These are phyloP conservation scores for Psophia crepitans DNA, from an alignment of 2,113 vertebrate genomes.

Conservation along the genomic window DNA sequence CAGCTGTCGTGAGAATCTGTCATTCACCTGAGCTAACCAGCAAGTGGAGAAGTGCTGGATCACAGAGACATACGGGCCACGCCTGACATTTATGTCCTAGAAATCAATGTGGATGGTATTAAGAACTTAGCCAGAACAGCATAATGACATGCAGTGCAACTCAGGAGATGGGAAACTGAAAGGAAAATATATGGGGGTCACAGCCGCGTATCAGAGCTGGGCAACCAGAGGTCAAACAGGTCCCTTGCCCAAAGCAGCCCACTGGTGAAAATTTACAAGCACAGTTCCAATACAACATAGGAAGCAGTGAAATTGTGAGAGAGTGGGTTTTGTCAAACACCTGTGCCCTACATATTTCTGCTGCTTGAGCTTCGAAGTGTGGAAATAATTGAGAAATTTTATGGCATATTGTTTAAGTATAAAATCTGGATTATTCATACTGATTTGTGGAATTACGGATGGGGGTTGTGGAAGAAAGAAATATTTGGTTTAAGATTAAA, in stretches of 20 bases:
- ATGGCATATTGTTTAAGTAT: neutral
- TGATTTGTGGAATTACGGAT: neutral
- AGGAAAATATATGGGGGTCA: neutral
- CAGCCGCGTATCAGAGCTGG: neutral
- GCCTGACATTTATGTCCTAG: neutral
- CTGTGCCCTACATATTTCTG: neutral
- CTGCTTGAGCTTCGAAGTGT: neutral
- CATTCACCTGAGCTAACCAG: neutral
- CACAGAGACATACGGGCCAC: accelerated
- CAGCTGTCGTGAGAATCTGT: accelerated
- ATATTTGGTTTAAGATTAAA: neutral
- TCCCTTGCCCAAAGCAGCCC: neutral
- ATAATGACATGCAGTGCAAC: neutral
- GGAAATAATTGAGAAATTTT: neutral
- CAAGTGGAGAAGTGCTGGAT: neutral
- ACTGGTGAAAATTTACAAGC: neutral
- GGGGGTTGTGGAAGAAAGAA: neutral
- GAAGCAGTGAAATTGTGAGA: neutral
- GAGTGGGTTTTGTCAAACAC: neutral
- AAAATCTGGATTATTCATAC: neutral
- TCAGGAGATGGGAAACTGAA: neutral
- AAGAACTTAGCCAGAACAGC: neutral
- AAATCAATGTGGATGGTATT: neutral
- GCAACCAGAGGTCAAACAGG: neutral
- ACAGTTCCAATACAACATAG: neutral